phyloP scores from a whole-genome alignment of 1,140 invertebrate species.

The Drosophila sproati region DNA sequence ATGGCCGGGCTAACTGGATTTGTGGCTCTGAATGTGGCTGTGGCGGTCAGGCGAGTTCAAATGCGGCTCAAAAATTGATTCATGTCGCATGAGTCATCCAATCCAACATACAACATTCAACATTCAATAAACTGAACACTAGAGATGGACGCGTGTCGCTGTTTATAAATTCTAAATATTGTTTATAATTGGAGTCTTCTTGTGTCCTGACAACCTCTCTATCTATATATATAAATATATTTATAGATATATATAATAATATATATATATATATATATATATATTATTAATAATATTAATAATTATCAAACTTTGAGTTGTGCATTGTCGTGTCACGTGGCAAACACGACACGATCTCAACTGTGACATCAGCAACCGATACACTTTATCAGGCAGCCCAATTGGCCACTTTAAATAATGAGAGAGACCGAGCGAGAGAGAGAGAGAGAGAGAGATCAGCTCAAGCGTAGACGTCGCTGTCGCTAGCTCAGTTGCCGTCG shows the following conservation, averaged over 20 bases:
- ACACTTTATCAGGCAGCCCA: conserved; percentile 58
- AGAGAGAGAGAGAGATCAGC: conserved; percentile 3
- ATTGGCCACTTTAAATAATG: conserved; percentile 1
- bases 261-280: background rate
- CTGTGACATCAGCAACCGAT: background rate
- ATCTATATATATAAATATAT: too few relatives aligned
- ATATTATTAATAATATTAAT: too few relatives aligned
- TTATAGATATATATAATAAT: too few relatives aligned
- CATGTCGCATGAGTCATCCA: conserved; percentile 65
- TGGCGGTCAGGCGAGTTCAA: conserved; percentile 66
- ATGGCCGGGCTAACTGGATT: conserved; percentile 25
- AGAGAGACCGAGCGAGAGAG: background rate
- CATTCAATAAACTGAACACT: background rate
- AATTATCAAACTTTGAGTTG: too few relatives aligned
- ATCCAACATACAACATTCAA: background rate
- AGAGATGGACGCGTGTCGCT: background rate
- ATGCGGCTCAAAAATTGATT: conserved; percentile 67
- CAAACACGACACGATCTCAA: background rate
- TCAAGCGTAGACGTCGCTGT: conserved; percentile 17
- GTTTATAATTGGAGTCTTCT: too few relatives aligned
- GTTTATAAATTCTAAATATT: too few relatives aligned
- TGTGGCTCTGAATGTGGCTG: conserved; percentile 14
- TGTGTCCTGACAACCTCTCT: too few relatives aligned
- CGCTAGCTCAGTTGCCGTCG: background rate
- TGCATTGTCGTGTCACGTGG: background rate